Evolutionary conservation across 30 jellyfish, hydroid and myxozoan genomes (phyloP).

Genomic region (Nemopilema nomurai): DNA sequence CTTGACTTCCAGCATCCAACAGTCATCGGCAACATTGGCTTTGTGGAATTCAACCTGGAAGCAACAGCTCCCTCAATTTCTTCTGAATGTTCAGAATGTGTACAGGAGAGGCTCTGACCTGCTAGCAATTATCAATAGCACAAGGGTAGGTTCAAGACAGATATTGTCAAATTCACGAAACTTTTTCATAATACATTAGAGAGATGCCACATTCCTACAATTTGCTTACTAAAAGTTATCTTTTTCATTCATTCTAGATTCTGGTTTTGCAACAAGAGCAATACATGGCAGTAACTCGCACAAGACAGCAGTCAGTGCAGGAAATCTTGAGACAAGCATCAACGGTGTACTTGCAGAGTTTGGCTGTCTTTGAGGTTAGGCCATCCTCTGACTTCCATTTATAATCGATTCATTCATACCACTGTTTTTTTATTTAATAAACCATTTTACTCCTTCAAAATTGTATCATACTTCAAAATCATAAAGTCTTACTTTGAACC

Average conservation of each 20-base stretch:
- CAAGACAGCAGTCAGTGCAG: constrained; percentile 44
- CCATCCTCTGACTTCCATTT: background rate
- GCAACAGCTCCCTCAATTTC: constrained; percentile 68
- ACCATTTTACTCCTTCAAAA: too few relatives aligned
- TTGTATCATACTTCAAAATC: too few relatives aligned
- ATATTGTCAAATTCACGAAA: background rate
- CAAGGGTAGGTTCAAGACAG: constrained; percentile 65
- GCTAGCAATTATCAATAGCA: constrained; percentile 61
- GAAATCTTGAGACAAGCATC: constrained; percentile 35
- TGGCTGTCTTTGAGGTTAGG: constrained; percentile 45
- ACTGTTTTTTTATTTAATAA: too few relatives aligned
- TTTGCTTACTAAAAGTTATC: background rate
- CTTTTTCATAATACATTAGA: too few relatives aligned
- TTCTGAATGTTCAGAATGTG: constrained; percentile 61
- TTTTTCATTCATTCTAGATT: constrained; percentile 14
- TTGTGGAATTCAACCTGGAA: constrained; percentile 63
- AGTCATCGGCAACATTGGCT: constrained; percentile 32
- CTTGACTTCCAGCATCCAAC: constrained; percentile 26
- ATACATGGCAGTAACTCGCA: constrained; percentile 42
- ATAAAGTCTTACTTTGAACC: too few relatives aligned
- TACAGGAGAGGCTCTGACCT: constrained; percentile 73
- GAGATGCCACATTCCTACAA: too few relatives aligned
- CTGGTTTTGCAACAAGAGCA: constrained; percentile 40
- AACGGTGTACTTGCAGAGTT: constrained; percentile 23
- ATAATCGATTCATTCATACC: background rate